A percentile compares a stretch with the other conserved stretches of the same genome.
Conservation (phyloP, 2,797 vertebrate species). For the Anguilla pacifica region DNA sequence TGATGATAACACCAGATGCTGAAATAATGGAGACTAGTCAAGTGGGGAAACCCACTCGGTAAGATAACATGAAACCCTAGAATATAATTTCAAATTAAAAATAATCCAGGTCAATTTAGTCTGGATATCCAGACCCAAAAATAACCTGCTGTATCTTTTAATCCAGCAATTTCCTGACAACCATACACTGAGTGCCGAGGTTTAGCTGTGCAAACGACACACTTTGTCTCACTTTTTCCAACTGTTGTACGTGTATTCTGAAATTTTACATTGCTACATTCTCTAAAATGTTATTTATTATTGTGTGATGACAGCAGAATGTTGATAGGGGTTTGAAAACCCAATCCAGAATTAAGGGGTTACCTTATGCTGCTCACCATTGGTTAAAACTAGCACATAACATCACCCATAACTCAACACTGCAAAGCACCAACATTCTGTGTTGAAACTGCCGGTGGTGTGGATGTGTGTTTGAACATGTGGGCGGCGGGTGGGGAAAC, state of each 20-base stretch:
- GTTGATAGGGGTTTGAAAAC: neutral
- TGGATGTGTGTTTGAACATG: neutral
- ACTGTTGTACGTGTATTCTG: neutral
- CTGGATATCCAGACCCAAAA: constrained; percentile 1
- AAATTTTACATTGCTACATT: neutral
- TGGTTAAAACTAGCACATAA: neutral
- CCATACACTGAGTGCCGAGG: neutral
- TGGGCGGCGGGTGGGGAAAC: neutral
- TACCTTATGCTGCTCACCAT: neutral
- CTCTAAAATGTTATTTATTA: neutral
- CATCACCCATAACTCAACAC: neutral
- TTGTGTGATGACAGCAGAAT: neutral
- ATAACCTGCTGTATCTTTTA: neutral
- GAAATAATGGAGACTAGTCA: neutral
- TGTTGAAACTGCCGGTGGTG: neutral
- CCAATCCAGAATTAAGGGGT: neutral
- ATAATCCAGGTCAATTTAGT: neutral
- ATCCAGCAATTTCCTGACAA: constrained; percentile 6
- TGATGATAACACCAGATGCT: neutral
- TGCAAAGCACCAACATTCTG: neutral
- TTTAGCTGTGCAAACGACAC: neutral
- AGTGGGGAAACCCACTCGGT: neutral
- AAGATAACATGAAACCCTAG: neutral
- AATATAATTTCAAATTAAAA: neutral
- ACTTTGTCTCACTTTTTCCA: neutral